phyloP scores from a whole-genome alignment of 2,113 vertebrate species.

The Nesoenas mayeri region DNA sequence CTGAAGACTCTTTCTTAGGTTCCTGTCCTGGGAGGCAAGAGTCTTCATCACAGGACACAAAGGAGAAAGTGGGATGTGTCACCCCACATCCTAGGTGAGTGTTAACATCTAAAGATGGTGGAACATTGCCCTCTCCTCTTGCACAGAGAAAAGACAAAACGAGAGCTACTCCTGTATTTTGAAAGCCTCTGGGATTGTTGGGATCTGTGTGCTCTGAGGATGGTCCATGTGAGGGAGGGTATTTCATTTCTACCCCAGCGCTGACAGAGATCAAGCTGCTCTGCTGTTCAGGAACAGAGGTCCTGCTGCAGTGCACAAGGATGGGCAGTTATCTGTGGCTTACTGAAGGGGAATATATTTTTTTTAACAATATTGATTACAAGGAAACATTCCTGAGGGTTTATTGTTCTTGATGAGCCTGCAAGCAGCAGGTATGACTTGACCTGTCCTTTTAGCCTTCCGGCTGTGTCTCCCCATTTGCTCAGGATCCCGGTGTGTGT shows the following conservation, averaged over 20 bases:
- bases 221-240: neutral
- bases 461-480: neutral
- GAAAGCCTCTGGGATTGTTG: accelerated
- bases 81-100: accelerated
- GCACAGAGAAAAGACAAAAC: neutral
- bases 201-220: neutral
- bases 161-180: neutral
- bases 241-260: neutral
- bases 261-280: neutral
- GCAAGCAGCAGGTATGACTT: neutral
- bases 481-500: neutral
- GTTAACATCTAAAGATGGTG: neutral
- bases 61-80: accelerated
- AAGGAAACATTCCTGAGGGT: neutral
- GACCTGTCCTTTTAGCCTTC: constrained; percentile 13
- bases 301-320: neutral
- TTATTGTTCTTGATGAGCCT: neutral
- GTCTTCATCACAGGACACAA: neutral
- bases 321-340: neutral
- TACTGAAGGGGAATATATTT: neutral
- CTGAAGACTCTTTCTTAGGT: neutral
- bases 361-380: neutral
- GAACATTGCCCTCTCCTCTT: neutral
- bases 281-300: neutral
- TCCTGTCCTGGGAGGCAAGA: neutral